Evolutionary conservation across 2,113 vertebrate genomes (phyloP).

Genomic region (Pongo abelii): DNA sequence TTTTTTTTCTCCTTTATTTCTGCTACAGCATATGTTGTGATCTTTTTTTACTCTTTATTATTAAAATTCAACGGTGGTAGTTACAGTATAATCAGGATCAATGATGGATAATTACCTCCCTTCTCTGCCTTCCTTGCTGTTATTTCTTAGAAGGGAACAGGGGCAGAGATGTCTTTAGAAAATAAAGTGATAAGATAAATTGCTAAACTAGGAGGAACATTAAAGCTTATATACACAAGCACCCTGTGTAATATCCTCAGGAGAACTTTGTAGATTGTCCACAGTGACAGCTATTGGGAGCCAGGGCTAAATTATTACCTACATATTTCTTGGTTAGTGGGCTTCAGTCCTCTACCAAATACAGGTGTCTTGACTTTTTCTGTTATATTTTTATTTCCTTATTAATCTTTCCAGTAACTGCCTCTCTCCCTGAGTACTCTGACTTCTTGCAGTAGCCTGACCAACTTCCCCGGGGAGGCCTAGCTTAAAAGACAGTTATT

Average conservation of each 20-base stretch:
- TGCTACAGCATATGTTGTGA: neutral
- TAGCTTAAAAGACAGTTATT: neutral
- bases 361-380: neutral
- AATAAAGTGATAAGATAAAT: conserved; percentile 17
- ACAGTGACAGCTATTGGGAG: neutral
- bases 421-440: neutral
- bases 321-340: neutral
- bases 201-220: neutral
- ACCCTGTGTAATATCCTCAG: neutral
- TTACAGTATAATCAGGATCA: neutral
- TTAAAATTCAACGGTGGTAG: conserved; percentile 17
- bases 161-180: neutral
- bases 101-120: neutral
- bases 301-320: neutral
- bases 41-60: neutral
- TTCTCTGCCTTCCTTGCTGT: neutral
- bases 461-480: neutral
- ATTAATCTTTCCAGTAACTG: neutral
- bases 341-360: neutral
- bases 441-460: neutral
- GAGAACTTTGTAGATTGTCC: neutral
- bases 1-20: conserved; percentile 22
- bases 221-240: neutral
- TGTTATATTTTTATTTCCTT: neutral
- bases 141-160: neutral